These are phyloP conservation scores for Chrysoperla carnea DNA, from an alignment of 1,140 invertebrate species.

Conservation along the genomic window DNA sequence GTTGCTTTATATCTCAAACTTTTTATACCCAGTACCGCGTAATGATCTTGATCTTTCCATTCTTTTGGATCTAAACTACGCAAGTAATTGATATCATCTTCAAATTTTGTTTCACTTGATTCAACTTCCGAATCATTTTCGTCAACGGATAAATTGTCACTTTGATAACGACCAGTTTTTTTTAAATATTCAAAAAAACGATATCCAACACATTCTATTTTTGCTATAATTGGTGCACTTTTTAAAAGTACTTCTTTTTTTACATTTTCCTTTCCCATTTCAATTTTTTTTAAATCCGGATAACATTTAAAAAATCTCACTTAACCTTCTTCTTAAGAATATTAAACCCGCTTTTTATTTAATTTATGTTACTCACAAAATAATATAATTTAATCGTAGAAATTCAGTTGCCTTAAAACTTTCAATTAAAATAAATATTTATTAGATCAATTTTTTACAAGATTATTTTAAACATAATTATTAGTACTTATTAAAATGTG, in stretches of 20 bases:
- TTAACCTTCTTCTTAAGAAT: too few species aligned
- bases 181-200: slow-evolving; percentile 15
- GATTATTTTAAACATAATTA: background rate
- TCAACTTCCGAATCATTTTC: slow-evolving; percentile 28
- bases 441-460: too few species aligned
- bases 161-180: slow-evolving; percentile 9
- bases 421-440: too few species aligned
- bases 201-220: slow-evolving; percentile 17
- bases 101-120: slow-evolving; percentile 38
- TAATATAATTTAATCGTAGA: too few species aligned
- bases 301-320: too few species aligned
- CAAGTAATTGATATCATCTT: slow-evolving; percentile 72
- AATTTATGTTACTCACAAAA: too few species aligned
- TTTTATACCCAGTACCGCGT: slow-evolving; percentile 78
- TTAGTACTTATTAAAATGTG: background rate
- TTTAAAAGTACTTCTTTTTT: slow-evolving; percentile 6
- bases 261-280: slow-evolving; percentile 13
- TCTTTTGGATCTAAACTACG: slow-evolving; percentile 86
- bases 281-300: slow-evolving; percentile 1
- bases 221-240: background rate
- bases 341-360: too few species aligned
- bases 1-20: slow-evolving; percentile 56
- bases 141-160: slow-evolving; percentile 7
- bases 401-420: too few species aligned
- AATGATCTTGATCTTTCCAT: slow-evolving; percentile 97